phyloP scores from a whole-genome alignment of 2,797 vertebrate genomes.

The Rhinichthys osculus region DNA sequence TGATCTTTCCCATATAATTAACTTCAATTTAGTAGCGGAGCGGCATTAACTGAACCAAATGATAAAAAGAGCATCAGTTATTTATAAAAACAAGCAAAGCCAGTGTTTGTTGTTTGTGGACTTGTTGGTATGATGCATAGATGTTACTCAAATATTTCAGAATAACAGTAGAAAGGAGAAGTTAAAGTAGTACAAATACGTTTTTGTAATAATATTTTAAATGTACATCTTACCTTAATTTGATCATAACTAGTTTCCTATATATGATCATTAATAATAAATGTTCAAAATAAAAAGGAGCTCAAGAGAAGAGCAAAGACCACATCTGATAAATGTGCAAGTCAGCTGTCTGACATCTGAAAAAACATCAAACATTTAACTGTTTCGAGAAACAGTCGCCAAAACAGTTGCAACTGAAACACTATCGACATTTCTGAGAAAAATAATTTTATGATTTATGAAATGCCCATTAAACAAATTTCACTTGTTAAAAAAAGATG shows the following conservation, averaged over 20 bases:
- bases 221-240: neutral
- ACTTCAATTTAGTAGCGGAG: neutral
- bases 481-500: constrained; percentile 28
- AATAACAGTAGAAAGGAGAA: constrained; percentile 10
- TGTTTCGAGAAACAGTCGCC: neutral
- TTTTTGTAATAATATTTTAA: constrained; percentile 10
- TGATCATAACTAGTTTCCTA: constrained; percentile 1
- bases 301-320: neutral
- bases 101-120: constrained; percentile 2
- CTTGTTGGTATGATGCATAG: constrained; percentile 51
- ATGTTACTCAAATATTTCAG: constrained; percentile 44
- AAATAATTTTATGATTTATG: neutral
- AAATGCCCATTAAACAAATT: constrained; percentile 6
- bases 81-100: constrained; percentile 19
- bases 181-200: neutral
- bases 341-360: neutral
- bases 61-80: neutral
- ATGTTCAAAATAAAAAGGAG: neutral
- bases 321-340: neutral
- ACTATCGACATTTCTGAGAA: constrained; percentile 4
- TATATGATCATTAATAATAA: neutral
- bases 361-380: neutral
- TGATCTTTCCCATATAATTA: neutral
- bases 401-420: neutral
- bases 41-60: constrained; percentile 1